phyloP scores from a whole-genome alignment of 2,113 vertebrate species.

The Plotosus lineatus region DNA sequence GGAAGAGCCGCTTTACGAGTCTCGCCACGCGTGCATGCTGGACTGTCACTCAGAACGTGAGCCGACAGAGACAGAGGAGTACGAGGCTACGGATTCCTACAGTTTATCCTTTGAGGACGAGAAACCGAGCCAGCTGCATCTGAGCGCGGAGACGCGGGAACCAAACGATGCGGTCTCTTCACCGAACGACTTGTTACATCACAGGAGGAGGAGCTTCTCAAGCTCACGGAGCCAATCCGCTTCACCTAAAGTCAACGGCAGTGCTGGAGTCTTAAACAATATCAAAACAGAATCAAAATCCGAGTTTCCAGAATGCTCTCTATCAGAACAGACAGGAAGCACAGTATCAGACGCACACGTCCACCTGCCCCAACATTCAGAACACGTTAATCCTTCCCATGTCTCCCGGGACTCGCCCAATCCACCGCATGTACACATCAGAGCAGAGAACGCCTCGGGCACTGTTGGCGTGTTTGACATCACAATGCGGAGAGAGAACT shows the following conservation, averaged over 20 bases:
- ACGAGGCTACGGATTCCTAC: background rate
- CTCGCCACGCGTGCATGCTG: background rate
- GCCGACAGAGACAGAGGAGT: background rate
- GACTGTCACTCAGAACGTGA: background rate
- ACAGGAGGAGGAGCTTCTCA: background rate
- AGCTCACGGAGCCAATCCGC: background rate
- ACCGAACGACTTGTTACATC: background rate
- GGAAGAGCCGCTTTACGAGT: conserved; percentile 2
- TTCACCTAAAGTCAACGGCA: background rate
- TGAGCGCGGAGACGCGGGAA: background rate
- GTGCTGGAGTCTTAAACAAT: background rate
- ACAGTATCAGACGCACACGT: background rate
- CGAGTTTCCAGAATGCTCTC: conserved; percentile 9
- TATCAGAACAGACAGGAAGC: background rate
- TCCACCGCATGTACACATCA: background rate
- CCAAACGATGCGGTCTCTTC: background rate
- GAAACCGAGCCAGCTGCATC: background rate
- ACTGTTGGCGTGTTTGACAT: background rate
- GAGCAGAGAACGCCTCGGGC: conserved; percentile 1
- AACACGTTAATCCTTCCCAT: background rate
- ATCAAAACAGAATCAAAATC: conserved; percentile 38
- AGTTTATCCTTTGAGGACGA: conserved; percentile 5
- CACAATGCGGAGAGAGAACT: conserved; percentile 28
- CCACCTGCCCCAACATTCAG: background rate
- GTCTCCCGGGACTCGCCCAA: background rate